phyloP scores from a whole-genome alignment of 2,797 vertebrate species.

The Ceyx erithaca region DNA sequence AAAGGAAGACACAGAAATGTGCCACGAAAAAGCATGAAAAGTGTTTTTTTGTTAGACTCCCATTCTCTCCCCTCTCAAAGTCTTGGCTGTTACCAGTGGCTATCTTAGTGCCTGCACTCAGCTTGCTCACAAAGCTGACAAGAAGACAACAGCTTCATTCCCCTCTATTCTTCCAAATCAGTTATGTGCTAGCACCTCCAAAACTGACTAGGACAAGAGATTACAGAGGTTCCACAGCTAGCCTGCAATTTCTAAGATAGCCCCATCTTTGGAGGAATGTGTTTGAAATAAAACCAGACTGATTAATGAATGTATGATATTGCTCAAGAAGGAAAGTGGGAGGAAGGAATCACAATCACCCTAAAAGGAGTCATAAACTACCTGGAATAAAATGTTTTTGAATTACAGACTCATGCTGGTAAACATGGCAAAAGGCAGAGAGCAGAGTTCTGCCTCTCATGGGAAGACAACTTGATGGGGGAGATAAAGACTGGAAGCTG shows the following conservation, averaged over 20 bases:
- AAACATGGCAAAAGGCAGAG: conserved; percentile 10
- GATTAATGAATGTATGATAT: background rate
- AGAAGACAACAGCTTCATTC: background rate
- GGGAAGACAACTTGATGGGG: background rate
- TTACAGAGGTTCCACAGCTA: conserved; percentile 8
- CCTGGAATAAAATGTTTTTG: background rate
- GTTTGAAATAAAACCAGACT: conserved; percentile 9
- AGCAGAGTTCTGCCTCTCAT: background rate
- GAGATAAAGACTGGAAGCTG: background rate
- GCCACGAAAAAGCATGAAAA: background rate
- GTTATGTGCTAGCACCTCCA: background rate
- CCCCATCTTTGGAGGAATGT: background rate
- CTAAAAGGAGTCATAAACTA: background rate
- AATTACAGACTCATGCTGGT: background rate
- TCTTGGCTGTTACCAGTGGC: background rate
- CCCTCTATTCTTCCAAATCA: background rate
- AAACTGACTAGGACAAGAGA: background rate
- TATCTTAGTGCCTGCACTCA: background rate
- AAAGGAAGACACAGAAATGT: background rate
- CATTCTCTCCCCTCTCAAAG: background rate
- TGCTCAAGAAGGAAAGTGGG: background rate
- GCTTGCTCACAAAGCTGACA: background rate
- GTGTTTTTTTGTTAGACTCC: background rate
- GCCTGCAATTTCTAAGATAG: conserved; percentile 22
- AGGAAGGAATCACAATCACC: background rate